Evolutionary conservation across 2,113 vertebrate genomes (phyloP), one percentile per base, ranked within the genome.

Genomic region (Paradoxurus hermaphroditus): DNA sequence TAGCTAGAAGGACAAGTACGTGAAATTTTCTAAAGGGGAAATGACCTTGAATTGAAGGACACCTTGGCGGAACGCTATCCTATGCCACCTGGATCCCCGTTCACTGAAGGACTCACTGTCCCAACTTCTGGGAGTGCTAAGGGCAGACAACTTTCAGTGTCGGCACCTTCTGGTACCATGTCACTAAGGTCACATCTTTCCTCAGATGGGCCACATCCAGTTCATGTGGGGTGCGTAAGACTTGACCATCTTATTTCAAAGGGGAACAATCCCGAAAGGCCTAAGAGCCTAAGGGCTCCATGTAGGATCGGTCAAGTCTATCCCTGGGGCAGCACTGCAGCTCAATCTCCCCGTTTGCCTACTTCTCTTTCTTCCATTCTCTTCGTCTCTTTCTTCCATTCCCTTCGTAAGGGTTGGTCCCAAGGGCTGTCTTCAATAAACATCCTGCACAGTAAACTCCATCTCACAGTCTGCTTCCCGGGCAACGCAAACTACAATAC

Each of bases 231-330:
- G 12, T 67, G 1, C 53, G 53, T 73, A 84, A 84, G n/a, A 13
- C 10, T 90, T 78, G 21, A 65, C 6, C n/a, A 62, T 87, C 9
- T 84, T 21, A 90, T 94, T 97, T 94, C 51, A 94, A 72, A 90
- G 39, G 5, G 23, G 14, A 0, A 82, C 12, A 82, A 53, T 51
- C 8, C 44, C 12, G 39, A 87, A 81, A 77, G 51, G 11, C 39
- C 21, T 63, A 75, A n/a, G n/a, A n/a, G 31, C 41, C 39, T 39
- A 25, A 90, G 46, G 44, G 3, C 13, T 92, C 56, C n/a, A 41
- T 63, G 11, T 36, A 90, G 36, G 15, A 53, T 75, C 29, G 77
- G 44, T 53, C 13, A n/a, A n/a, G n/a, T n/a, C n/a, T n/a, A n/a
- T n/a, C n/a, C n/a, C n/a, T n/a, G n/a, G n/a, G n/a, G n/a, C n/a